Conservation (phyloP, 2,888 invertebrate genomes). For the Nebria salina region DNA sequence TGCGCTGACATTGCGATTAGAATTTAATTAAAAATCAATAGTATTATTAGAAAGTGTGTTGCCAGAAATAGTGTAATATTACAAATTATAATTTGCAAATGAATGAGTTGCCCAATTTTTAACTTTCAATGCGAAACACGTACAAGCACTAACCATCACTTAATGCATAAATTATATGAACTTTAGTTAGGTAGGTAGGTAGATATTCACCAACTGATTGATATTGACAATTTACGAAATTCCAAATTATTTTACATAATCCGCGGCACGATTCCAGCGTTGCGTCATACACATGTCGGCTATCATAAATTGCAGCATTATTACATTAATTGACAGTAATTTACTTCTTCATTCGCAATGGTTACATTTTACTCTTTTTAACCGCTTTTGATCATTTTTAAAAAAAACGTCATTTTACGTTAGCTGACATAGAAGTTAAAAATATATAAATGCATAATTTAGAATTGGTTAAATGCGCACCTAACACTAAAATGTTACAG, state of each 20-base stretch:
- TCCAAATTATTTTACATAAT: background rate
- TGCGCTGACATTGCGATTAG: too few species aligned
- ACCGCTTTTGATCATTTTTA: background rate
- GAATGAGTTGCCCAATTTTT: background rate
- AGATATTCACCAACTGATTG: background rate
- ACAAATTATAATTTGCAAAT: constrained; percentile 9
- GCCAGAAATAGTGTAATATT: background rate
- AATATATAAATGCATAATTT: too few species aligned
- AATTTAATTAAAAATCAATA: background rate
- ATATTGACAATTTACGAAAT: background rate
- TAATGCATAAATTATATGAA: background rate
- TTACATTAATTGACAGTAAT: background rate
- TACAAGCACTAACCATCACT: background rate
- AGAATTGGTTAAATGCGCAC: too few species aligned
- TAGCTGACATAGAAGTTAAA: too few species aligned
- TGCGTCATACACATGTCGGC: background rate
- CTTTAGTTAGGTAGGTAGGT: background rate
- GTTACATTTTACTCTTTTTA: background rate
- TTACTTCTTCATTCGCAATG: background rate
- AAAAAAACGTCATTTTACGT: too few species aligned
- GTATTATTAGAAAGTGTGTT: constrained; percentile 4
- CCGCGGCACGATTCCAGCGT: background rate
- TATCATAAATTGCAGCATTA: background rate
- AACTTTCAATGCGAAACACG: constrained; percentile 1
- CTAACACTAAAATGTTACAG: too few species aligned